Evolutionary conservation across 2,888 invertebrate species (phyloP), one percentile per base, ranked within the genome.

Genomic region (Drosophila neonasuta): DNA sequence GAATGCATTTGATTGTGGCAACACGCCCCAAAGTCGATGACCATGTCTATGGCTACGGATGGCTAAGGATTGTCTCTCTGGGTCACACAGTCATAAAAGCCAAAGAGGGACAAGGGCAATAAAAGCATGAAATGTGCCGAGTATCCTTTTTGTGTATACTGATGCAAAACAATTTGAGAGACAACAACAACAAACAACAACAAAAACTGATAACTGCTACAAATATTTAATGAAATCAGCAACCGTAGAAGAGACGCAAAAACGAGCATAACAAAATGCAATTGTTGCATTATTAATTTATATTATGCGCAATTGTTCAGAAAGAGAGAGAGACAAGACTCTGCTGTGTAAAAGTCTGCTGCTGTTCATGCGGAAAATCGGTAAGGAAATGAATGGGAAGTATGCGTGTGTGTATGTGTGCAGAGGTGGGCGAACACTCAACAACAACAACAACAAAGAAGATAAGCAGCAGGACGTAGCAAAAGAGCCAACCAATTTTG

Each of bases 261-360:
- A 34, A 56, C 20, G 48, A 69, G 66, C 71, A 73, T 71, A 82
- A 66, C 75, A 69, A 82, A 79, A 80, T 84, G 83, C 84, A 84
- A 87, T 86, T 84, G 86, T 77, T 84, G 84, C 84, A 87, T 84
- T 84, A 84, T 87, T 84, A 87, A 84, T 84, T 84, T 85, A 87
- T 83, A 86, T 80, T 79, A 79, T 87, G 79, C 86, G 74, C 82
- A 87, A 86, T 85, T 86, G 85, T 68, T 80, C 39, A 17, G 17
- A 3, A 0, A 20, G 17, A 11, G 39, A 39, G 7, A 20, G 20
- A 20, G 20, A 4, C 20, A 20, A 20, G 32, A 32, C 24, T 24
- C 39, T 7, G 8, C n/a, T 11, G 39, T 32, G 10, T 32, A 32
- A 32, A 10, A 32, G 32, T 50, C 30, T 46, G 62, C 29, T 44